phyloP scores from a whole-genome alignment of 2,888 invertebrate genomes.

The Chymomyza fuscimana region DNA sequence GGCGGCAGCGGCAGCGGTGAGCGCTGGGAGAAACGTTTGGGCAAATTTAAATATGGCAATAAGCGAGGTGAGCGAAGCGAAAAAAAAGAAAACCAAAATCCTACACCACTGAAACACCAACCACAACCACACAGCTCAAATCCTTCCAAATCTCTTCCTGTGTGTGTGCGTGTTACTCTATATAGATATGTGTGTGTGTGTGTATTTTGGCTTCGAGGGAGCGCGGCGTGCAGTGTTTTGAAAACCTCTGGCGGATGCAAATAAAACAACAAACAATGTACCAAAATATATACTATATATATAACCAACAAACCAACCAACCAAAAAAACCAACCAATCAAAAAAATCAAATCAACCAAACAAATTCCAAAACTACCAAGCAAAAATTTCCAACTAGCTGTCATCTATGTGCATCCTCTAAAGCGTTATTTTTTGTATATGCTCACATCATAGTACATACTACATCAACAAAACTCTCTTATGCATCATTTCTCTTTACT shows the following conservation, averaged over 20 bases:
- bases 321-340: conserved; percentile 37
- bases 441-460: not conserved
- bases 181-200: not conserved
- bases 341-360: conserved; percentile 10
- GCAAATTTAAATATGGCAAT: conserved; percentile 81
- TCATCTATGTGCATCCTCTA: conserved; percentile 3
- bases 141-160: not conserved
- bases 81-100: not conserved
- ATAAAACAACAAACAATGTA: conserved; percentile 13
- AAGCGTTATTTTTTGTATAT: conserved; percentile 1
- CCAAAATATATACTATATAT: no score
- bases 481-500: not conserved
- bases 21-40: conserved; percentile 77
- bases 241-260: conserved; percentile 53
- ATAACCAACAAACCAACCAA: conserved; percentile 9
- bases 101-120: conserved; percentile 19
- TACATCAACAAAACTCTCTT: not conserved
- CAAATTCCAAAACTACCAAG: not conserved
- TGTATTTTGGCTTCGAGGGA: conserved; percentile 42
- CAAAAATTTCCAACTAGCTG: conserved; percentile 7
- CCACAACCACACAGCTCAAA: conserved; percentile 12
- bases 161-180: not conserved
- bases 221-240: conserved; percentile 49
- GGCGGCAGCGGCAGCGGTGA: conserved; percentile 69
- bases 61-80: conserved; percentile 80